Conservation (phyloP, 1,140 invertebrate genomes). For the Venustaconcha ellipsiformis region DNA sequence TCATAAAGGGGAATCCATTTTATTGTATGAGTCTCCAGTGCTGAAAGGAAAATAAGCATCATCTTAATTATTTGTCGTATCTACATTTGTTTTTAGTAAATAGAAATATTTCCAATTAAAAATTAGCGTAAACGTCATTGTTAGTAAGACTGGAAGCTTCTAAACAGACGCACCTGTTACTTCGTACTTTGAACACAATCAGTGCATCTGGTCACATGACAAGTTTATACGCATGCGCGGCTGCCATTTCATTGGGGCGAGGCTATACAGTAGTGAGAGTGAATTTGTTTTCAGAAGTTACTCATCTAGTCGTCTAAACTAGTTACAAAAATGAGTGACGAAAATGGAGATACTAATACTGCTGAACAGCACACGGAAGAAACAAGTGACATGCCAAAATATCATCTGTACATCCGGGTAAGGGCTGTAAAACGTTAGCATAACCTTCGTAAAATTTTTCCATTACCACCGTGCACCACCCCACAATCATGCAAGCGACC, state of each 20-base stretch:
- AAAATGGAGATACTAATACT: slow-evolving; percentile 24
- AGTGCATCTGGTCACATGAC: too few relatives aligned
- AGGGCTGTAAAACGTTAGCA: background rate
- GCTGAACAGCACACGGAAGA: slow-evolving; percentile 20
- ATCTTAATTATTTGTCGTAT: too few relatives aligned
- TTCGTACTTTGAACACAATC: too few relatives aligned
- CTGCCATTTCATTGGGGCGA: slow-evolving; percentile 32
- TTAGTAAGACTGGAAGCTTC: too few relatives aligned
- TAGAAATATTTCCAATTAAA: too few relatives aligned
- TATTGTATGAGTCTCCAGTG: too few relatives aligned
- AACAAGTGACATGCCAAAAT: slow-evolving; percentile 18
- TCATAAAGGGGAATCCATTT: too few relatives aligned
- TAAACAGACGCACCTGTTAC: too few relatives aligned
- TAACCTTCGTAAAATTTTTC: background rate
- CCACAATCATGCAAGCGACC: background rate
- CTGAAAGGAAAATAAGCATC: too few relatives aligned
- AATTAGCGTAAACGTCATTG: too few relatives aligned
- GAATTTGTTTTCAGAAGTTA: background rate
- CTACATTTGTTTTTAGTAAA: too few relatives aligned
- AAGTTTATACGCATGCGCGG: slow-evolving; percentile 20
- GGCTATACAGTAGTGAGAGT: slow-evolving; percentile 1
- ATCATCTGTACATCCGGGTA: slow-evolving; percentile 28
- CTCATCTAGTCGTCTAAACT: background rate
- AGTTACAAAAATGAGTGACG: slow-evolving; percentile 21
- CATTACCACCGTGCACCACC: background rate